phyloP scores from a whole-genome alignment of 1,140 invertebrate species.

The Drosophila melanica region DNA sequence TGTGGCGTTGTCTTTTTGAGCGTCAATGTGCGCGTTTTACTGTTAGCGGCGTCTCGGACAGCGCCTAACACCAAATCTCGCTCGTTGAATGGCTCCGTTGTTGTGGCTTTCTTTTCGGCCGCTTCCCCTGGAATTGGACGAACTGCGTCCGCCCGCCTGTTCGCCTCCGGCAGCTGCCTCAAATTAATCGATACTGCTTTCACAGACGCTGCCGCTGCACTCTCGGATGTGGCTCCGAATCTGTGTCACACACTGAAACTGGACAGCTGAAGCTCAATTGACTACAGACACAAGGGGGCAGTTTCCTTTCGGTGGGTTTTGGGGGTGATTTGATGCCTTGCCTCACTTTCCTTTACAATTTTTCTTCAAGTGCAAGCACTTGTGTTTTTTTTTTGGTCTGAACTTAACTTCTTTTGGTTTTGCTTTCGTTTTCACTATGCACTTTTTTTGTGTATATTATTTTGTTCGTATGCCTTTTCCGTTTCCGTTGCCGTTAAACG shows the following conservation, averaged over 20 bases:
- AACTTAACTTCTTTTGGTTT: slow-evolving; percentile 8
- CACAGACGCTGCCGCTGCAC: background rate
- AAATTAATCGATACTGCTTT: slow-evolving; percentile 27
- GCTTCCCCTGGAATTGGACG: slow-evolving; percentile 51
- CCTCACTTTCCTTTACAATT: no score
- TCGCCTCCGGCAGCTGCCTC: background rate
- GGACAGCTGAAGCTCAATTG: no score
- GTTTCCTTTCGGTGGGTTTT: no score
- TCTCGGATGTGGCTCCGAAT: slow-evolving; percentile 18
- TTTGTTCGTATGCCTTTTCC: slow-evolving; percentile 11
- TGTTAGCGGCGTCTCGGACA: slow-evolving; percentile 55
- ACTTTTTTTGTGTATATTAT: slow-evolving; percentile 17
- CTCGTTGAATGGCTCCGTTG: slow-evolving; percentile 80
- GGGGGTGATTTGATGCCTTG: background rate
- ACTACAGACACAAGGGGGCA: no score
- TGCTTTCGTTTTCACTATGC: slow-evolving; percentile 75
- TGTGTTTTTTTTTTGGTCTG: background rate
- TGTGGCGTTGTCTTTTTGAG: slow-evolving; percentile 77
- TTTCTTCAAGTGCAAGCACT: no score
- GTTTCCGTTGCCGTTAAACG: slow-evolving; percentile 11
- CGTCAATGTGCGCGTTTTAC: slow-evolving; percentile 44
- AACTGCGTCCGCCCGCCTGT: slow-evolving; percentile 50
- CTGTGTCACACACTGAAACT: slow-evolving; percentile 37
- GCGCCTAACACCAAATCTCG: slow-evolving; percentile 58
- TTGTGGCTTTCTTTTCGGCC: slow-evolving; percentile 67